Base-by-base conservation (phyloP, 1,140 invertebrate species). In the Nixonia krombeini region DNA sequence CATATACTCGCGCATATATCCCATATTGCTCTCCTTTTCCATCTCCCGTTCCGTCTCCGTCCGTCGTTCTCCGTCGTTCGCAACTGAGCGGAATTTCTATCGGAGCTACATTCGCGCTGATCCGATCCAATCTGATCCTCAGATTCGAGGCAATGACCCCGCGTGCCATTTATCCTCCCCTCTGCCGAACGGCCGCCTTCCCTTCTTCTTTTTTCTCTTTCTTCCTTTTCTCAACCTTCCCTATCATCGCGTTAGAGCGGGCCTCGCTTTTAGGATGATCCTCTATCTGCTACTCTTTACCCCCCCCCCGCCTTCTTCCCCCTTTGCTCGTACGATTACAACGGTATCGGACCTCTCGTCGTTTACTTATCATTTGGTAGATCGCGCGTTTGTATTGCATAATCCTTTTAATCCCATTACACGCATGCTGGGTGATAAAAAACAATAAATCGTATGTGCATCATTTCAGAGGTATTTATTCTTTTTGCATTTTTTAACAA, bases 141-240 rank as follows among this genome's bases (percentile, higher is more conserved):
- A 61, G 73, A 79, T 80, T 80, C 76, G 71, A 84, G 81, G 80
- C 82, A 84, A 76, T 83, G 82, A 83, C 82, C 82, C 81, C 81
- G 78, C 79, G 79, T 82, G 77, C 81, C 76, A 82, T 82, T 84
- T 82, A 82, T 75, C 55, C 77, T 73, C 73, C 73, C 33, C 57
- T 28, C 49, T 46, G 35, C 49, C 17, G 12, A 10, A 57, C 37
- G 46, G 45, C 35, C 49, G 35, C 42, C 53, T 26, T 53, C 42
- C 58, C 65, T 1, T 45, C 28, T 42, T 44, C 29, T 37, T 52
- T 46, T 49, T 28, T 33, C 33, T 66, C 44, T 50, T 17, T 44
- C 18, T 40, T 29, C n/a, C 38, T 66, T 59, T 73, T 31, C 9
- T 31, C 28, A 2, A 12, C 2, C 9, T 31, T 26, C 9, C 4